Base-by-base conservation (phyloP, 1,140 invertebrate species). In the Nephotettix cincticeps region DNA sequence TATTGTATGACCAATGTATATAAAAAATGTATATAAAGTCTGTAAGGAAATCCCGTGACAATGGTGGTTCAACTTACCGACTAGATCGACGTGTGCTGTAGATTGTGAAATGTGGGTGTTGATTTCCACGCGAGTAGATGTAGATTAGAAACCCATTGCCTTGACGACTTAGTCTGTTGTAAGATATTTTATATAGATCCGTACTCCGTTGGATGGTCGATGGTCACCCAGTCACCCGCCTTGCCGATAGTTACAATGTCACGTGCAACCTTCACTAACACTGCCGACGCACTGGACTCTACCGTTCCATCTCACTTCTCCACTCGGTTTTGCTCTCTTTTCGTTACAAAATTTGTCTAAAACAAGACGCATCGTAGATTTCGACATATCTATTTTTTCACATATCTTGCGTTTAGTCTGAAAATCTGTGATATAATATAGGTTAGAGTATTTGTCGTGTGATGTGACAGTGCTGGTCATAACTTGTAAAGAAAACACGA, bases 391-490 rank as follows among this genome's bases (percentile, higher is more conserved):
- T 61, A 61, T 61, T 61, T 61, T 61, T 61, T 61, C 56, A 61
- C 56, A 61, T 61, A 61, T 61, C 56, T 61, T 61, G 56, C 56
- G 56, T 61, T 61, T 61, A 61, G 56, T 61, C 56, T 61, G 56
- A 61, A 61, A 61, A 61, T 61, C 56, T 61, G 56, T 61, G 56
- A 61, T 61, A 61, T 61, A 61, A 61, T 61, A 61, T 61, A 61
- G 56, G 56, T 61, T 61, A 61, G 56, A 61, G 21, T 61, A 61
- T 23, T 25, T 61, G 56, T 61, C 27, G 56, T 61, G 23, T 29
- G 23, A 51, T 51, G 56, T 61, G 56, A 61, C 56, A 61, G 56
- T 61, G 47, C 47, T 51, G 47, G 47, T 51, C 47, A 51, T 29
- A 23, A 61, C 2, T 61, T 61, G 56, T 61, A 61, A 61, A 61